A percentile compares a stretch with the other conserved stretches of the same genome.
These are phyloP conservation scores for Drosophila sp. DNA, from an alignment of 1,140 invertebrate genomes.

Conservation along the genomic window DNA sequence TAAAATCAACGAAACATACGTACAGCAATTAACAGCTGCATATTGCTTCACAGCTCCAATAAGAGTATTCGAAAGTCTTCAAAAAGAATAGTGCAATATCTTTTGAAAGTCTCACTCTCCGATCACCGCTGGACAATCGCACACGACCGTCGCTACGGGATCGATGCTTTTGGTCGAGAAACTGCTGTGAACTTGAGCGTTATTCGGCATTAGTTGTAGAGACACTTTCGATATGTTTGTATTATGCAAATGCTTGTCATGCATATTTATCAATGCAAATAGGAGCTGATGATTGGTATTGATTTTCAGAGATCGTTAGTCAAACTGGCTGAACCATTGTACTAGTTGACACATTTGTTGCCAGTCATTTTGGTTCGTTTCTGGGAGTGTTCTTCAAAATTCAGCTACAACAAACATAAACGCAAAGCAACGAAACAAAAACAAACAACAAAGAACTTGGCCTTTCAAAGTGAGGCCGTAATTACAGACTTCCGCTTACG, in stretches of 20 bases:
- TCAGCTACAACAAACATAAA: conserved; percentile 12
- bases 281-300: conserved; percentile 17
- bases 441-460: conserved; percentile 46
- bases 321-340: conserved; percentile 14
- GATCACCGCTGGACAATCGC: conserved; percentile 34
- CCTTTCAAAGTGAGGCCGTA: conserved; percentile 65
- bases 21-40: not conserved
- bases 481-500: conserved; percentile 77
- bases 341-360: conserved; percentile 47
- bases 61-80: not conserved
- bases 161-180: conserved; percentile 50
- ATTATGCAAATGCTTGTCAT: conserved; percentile 41
- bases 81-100: not conserved
- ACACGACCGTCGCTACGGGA: conserved; percentile 35
- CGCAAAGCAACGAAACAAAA: not conserved
- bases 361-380: conserved; percentile 8
- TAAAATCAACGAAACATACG: no score
- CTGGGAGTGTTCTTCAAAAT: conserved; percentile 19
- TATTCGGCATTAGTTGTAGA: conserved; percentile 1
- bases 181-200: conserved; percentile 64
- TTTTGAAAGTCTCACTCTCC: not conserved
- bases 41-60: not conserved
- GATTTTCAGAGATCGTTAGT: conserved; percentile 38
- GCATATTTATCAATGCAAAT: conserved; percentile 52
- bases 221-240: conserved; percentile 2